Base-by-base conservation (phyloP, 2,113 vertebrate genomes). In the Spea multiplicata region DNA sequence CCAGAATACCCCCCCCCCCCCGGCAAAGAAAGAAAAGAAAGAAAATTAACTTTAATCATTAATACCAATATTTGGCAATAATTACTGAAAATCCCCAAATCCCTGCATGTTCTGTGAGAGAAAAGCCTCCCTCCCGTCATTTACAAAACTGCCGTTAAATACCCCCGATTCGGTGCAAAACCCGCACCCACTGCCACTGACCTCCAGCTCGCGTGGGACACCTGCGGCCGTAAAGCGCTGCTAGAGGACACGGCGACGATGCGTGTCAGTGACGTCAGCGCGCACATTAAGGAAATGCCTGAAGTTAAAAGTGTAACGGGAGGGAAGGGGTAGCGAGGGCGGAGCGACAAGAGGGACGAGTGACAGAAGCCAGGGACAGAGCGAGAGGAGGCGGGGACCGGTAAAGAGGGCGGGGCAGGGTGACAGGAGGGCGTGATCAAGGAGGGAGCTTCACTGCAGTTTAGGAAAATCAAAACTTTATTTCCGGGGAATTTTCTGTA, bases 161-260 rank as follows among this genome's bases (percentile, higher is more conserved):
- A 3, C 57, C 57, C 13, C 57, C 57, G 57, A 9, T 59, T 17
- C 68, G 1, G 8, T n/a, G 4, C 8, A 5, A 30, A 17, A 8
- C 49, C 6, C 46, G 6, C n/a, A 8, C 16, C 52, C 71, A 1
- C 2, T 4, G 1, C 62, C 49, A 66, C 74, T 66, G 49, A 75
- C 74, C 74, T 75, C 62, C 74, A 75, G 6, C 74, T 6, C 61
- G 30, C 6, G 61, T 53, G 64, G 61, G 6, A 30, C 8, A 66
- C 49, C 44, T 49, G 30, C 44, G 0, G 45, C 71, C 72, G 72
- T 17, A 62, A 73, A 62, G 57, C 45, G 55, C 45, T 2, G 13
- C 14, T 46, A 30, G 30, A 45, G 5, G 14, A 48, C 45, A 13
- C 5, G 57, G 30, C 6, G 57, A 74, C 13, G 72, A 14, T 12